A percentile compares a stretch with the other conserved stretches of the same genome.
Conservation (phyloP, 2,113 vertebrate genomes). For the Lontra canadensis region DNA sequence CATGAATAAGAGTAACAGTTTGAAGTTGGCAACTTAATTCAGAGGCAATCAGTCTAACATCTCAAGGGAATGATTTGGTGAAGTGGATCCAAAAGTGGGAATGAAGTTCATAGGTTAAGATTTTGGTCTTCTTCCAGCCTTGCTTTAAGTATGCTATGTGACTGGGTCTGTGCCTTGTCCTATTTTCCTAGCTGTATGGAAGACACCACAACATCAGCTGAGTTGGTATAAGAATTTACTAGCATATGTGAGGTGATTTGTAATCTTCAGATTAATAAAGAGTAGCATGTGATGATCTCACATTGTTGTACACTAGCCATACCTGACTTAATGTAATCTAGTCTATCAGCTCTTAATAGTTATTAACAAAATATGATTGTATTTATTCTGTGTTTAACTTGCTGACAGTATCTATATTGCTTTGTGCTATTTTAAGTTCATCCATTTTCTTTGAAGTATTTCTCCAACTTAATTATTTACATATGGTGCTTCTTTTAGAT, state of each 20-base stretch:
- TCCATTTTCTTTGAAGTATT: constrained; percentile 46
- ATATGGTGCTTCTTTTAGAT: background rate
- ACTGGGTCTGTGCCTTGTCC: background rate
- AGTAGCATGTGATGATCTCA: background rate
- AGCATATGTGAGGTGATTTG: background rate
- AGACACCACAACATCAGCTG: background rate
- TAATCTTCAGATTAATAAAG: background rate
- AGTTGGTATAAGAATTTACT: background rate
- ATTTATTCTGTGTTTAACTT: background rate
- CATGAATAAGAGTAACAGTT: constrained; percentile 74
- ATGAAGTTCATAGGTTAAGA: constrained; percentile 36
- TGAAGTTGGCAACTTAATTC: constrained; percentile 71
- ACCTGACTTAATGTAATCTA: background rate
- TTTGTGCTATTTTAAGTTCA: constrained; percentile 9
- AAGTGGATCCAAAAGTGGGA: constrained; percentile 42
- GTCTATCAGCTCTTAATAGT: background rate
- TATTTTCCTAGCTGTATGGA: constrained; percentile 14
- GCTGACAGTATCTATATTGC: background rate
- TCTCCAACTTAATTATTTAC: constrained; percentile 9
- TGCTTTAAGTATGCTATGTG: background rate
- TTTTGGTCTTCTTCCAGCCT: constrained; percentile 57
- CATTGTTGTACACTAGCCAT: background rate
- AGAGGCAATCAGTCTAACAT: constrained; percentile 56
- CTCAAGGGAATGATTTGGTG: constrained; percentile 59
- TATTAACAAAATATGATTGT: background rate